Evolutionary conservation across 2,888 invertebrate genomes (phyloP).

Genomic region (Andrena bucephala): DNA sequence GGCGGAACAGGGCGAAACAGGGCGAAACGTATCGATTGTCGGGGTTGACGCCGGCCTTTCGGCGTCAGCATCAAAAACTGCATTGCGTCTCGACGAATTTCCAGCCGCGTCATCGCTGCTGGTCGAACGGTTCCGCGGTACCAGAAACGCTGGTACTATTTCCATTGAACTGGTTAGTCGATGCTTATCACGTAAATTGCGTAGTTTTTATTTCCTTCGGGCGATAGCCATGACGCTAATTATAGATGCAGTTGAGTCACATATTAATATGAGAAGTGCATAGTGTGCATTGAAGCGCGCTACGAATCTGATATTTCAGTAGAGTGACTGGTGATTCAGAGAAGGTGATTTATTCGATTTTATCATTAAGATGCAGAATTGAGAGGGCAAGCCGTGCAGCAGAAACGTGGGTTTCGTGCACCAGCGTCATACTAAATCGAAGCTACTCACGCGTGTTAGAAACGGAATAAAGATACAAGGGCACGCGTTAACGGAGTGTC

Average conservation of each 20-base stretch:
- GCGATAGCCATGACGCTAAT: no score
- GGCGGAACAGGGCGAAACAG: not conserved
- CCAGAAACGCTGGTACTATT: not conserved
- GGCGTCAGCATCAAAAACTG: slow-evolving; percentile 51
- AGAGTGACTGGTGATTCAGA: no score
- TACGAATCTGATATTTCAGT: no score
- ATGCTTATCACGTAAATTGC: no score
- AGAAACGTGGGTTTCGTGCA: not conserved
- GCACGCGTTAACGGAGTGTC: not conserved
- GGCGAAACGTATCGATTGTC: slow-evolving; percentile 48
- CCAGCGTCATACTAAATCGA: not conserved
- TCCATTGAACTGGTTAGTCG: no score
- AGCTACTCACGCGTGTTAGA: not conserved
- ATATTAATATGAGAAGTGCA: no score
- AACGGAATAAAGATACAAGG: not conserved
- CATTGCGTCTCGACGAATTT: slow-evolving; percentile 52
- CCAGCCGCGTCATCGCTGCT: slow-evolving; percentile 34
- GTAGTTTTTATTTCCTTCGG: no score
- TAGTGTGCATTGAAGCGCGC: no score
- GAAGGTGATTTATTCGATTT: no score
- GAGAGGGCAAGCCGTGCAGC: not conserved
- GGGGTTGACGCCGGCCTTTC: slow-evolving; percentile 33
- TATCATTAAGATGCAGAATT: not conserved
- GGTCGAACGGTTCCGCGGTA: not conserved
- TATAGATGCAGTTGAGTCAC: no score